Evolutionary conservation across 2,113 vertebrate species (phyloP), one percentile per base, ranked within the genome.

Genomic region (Leiothrix lutea): DNA sequence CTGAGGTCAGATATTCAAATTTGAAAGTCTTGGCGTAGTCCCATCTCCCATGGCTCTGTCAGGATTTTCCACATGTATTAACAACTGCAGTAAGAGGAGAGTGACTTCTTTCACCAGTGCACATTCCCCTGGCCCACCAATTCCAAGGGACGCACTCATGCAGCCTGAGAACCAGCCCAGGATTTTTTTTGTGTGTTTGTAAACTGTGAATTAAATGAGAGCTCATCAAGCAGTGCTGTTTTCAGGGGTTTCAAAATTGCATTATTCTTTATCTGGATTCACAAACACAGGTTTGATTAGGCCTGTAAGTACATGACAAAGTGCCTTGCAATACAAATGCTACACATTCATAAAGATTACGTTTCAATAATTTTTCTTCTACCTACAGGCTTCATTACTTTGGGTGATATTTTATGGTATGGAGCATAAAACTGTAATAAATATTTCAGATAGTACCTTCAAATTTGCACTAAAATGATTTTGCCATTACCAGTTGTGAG

Each of bases 251-350:
- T 93, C 54, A 74, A n/a, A 90, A 94, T 4, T 18, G 17, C 81
- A 62, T 80, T 88, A 88, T 56, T 86, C 67, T 90, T 92, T 83
- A 83, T 92, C 79, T 80, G 40, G 44, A 71, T 53, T 65, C n/a
- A 80, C 31, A 92, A 94, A 83, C 28, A 80, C 36, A 65, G 1
- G 6, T 71, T 83, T 83, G 79, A 90, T 78, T 80, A 83, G 67
- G 60, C 45, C 57, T 80, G 48, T 66, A 94, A 88, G 67, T 78
- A 80, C 15, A 71, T n/a, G 67, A 92, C 47, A 93, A 92, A 93
- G 79, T 48, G 40, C 60, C 47, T 86, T 54, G 56, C 36, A 66
- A 58, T 51, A 20, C 62, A 85, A 90, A 62, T 36, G 44, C 51
- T 83, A 44, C 36, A 40, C 35, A 26, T 54, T 73, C 75, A 67